These are phyloP conservation scores for Ceramica pisi DNA, from an alignment of 2,888 invertebrate genomes.

Conservation along the genomic window DNA sequence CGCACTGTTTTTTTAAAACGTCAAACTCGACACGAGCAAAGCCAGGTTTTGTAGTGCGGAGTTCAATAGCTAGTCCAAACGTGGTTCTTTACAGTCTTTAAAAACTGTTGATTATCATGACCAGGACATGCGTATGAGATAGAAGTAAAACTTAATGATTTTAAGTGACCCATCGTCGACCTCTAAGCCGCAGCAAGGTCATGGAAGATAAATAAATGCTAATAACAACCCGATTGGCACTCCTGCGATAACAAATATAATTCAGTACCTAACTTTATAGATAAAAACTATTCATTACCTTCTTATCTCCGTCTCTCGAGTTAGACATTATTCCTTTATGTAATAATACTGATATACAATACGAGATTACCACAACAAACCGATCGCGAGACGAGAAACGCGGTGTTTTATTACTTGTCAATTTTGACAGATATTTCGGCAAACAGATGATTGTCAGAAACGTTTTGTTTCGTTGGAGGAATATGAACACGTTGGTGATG, in stretches of 20 bases:
- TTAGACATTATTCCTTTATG: constrained; percentile 80
- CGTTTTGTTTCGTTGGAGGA: constrained; percentile 59
- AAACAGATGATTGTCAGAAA: constrained; percentile 72
- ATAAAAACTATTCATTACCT: constrained; percentile 81
- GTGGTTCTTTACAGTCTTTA: neutral
- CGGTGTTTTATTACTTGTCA: constrained; percentile 57
- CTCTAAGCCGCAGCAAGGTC: constrained; percentile 83
- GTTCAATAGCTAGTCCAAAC: neutral
- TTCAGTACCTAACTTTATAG: constrained; percentile 68
- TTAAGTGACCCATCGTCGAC: constrained; percentile 71
- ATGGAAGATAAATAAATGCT: constrained; percentile 77
- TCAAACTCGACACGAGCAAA: constrained; percentile 21
- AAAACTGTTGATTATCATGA: constrained; percentile 14
- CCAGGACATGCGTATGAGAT: constrained; percentile 8
- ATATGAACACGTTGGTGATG: no score
- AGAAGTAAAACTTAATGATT: constrained; percentile 41
- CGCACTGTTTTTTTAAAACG: constrained; percentile 24
- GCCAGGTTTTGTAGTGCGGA: neutral
- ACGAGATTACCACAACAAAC: constrained; percentile 59
- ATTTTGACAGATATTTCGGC: constrained; percentile 58
- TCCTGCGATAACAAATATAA: constrained; percentile 63
- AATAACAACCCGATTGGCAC: constrained; percentile 64
- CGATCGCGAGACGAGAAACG: constrained; percentile 39
- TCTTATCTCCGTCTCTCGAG: constrained; percentile 81
- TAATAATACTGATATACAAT: constrained; percentile 64